Percentiles rank a stretch among this genome's conserved stretches.
Conservation (phyloP, 2,797 vertebrate species). For the Bradypus variegatus region DNA sequence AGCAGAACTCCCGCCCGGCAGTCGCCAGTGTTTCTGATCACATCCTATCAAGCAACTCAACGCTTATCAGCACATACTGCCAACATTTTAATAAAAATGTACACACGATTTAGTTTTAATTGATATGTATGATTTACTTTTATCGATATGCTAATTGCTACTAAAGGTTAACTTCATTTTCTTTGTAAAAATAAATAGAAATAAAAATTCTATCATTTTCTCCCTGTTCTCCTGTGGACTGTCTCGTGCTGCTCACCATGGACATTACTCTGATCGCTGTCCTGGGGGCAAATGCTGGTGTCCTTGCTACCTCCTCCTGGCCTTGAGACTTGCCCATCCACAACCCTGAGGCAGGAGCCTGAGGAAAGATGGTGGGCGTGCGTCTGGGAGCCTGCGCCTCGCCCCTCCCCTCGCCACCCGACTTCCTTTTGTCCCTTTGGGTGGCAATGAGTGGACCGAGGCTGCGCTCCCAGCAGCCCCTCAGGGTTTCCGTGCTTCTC, state of each 20-base stretch:
- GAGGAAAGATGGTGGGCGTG: too few relatives aligned
- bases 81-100: neutral
- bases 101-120: conserved; percentile 1
- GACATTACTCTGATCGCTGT: neutral
- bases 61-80: neutral
- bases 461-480: too few relatives aligned
- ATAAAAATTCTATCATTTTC: neutral
- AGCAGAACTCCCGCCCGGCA: neutral
- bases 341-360: neutral
- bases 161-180: conserved; percentile 19
- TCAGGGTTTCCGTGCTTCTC: too few relatives aligned
- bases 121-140: neutral
- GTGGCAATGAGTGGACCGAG: too few relatives aligned
- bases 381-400: too few relatives aligned
- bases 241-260: neutral
- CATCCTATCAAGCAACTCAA: neutral
- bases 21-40: neutral
- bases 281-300: neutral
- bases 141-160: neutral
- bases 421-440: too few relatives aligned
- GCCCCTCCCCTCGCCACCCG: too few relatives aligned
- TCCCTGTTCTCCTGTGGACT: neutral
- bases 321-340: neutral
- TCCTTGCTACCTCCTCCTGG: neutral
- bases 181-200: conserved; percentile 5